Conservation (phyloP, 2,113 vertebrate species). For the Perccottus glenii region DNA sequence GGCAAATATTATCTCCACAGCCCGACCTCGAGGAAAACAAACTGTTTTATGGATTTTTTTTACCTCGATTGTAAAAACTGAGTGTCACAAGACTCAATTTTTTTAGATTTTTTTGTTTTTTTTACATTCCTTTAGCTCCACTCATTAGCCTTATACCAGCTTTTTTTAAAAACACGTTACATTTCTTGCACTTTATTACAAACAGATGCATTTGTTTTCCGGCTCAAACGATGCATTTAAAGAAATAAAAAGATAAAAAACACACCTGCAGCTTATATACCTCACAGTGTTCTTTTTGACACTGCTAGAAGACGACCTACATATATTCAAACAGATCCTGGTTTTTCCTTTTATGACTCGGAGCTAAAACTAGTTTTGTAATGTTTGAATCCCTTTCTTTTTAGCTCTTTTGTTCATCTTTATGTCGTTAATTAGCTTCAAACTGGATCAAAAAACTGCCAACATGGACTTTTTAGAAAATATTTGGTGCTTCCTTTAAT, state of each 20-base stretch:
- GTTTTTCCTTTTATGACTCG: conserved; percentile 39
- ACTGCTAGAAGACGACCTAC: conserved; percentile 64
- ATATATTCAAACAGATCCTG: conserved; percentile 52
- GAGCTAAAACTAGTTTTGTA: conserved; percentile 48
- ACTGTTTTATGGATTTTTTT: too few species aligned
- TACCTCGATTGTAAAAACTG: background rate
- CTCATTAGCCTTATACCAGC: conserved; percentile 47
- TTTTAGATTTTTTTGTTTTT: background rate
- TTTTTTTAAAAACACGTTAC: conserved; percentile 38
- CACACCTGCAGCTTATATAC: conserved; percentile 70
- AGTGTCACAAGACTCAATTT: conserved; percentile 25
- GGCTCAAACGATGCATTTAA: conserved; percentile 43
- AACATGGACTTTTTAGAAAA: conserved; percentile 47
- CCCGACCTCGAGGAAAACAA: too few species aligned
- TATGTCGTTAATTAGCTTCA: conserved; percentile 40
- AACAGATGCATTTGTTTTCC: conserved; percentile 49
- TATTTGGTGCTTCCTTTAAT: conserved; percentile 65
- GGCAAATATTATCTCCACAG: too few species aligned
- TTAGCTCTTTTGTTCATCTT: conserved; percentile 66
- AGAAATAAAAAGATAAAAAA: conserved; percentile 53
- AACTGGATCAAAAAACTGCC: conserved; percentile 53
- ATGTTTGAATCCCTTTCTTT: conserved; percentile 18
- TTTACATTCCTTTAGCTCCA: conserved; percentile 34
- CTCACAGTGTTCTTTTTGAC: conserved; percentile 69
- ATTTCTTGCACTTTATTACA: conserved; percentile 71